Evolutionary conservation across 2,888 invertebrate species (phyloP).

Genomic region (Ellobium chinense): DNA sequence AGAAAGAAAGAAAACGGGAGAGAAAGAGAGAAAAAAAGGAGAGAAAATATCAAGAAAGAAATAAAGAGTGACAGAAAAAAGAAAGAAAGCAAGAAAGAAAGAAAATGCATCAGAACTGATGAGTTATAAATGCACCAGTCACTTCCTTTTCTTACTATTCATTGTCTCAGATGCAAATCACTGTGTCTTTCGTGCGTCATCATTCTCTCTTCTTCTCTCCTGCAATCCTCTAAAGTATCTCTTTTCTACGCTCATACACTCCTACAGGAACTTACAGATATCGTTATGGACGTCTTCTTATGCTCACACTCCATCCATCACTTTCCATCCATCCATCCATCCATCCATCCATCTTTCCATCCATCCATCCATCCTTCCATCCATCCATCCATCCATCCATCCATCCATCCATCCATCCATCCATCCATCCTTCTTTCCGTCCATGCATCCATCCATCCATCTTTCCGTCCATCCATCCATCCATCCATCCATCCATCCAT

Average conservation of each 20-base stretch:
- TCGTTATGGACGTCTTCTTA: too few relatives aligned
- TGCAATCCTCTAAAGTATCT: too few relatives aligned
- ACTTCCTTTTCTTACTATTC: too few relatives aligned
- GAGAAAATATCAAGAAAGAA: neutral
- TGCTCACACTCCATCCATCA: neutral
- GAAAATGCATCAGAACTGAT: neutral
- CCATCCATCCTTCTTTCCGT: neutral
- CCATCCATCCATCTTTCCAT: neutral
- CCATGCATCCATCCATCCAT: neutral
- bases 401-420: neutral
- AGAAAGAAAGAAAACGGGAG: neutral
- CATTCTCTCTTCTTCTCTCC: too few relatives aligned
- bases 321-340: neutral
- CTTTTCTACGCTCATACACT: too few relatives aligned
- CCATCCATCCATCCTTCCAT: neutral
- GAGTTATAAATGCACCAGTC: too few relatives aligned
- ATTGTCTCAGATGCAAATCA: too few relatives aligned
- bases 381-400: neutral
- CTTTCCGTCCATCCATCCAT: neutral
- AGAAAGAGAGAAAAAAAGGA: neutral
- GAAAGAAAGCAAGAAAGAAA: neutral
- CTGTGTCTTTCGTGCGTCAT: too few relatives aligned
- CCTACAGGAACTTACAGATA: too few relatives aligned
- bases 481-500: neutral
- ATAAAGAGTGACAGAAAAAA: neutral